Evolutionary conservation across 2,113 vertebrate genomes (phyloP).

Genomic region (Silurus asotus): DNA sequence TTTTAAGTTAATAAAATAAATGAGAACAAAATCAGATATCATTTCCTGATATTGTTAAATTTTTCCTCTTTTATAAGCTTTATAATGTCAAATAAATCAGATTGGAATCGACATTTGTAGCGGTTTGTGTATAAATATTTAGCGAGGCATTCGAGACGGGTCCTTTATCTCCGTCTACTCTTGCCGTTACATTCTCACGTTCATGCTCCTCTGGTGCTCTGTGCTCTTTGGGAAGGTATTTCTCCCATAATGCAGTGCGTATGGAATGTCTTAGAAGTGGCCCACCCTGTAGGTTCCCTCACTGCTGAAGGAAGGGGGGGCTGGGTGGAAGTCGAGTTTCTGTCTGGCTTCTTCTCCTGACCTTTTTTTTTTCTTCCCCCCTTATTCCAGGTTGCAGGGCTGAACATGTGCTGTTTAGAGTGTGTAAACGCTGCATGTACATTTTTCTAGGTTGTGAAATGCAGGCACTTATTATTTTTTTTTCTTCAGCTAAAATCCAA

Average conservation of each 20-base stretch:
- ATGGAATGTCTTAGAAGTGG: conserved; percentile 79
- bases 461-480: neutral
- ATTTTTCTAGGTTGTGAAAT: neutral
- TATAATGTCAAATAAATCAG: too few relatives aligned
- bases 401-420: conserved; percentile 41
- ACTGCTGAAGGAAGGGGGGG: conserved; percentile 11
- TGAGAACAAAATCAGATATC: neutral
- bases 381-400: conserved; percentile 41
- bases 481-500: neutral
- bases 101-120: too few relatives aligned
- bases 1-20: neutral
- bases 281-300: conserved; percentile 67
- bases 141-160: neutral
- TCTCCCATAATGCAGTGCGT: conserved; percentile 69
- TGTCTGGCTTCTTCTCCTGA: conserved; percentile 53
- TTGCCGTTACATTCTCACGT: conserved; percentile 30
- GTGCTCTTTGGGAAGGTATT: conserved; percentile 66
- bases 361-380: conserved; percentile 31
- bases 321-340: neutral
- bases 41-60: neutral
- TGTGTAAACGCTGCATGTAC: conserved; percentile 34
- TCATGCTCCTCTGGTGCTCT: conserved; percentile 58
- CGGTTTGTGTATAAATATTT: too few relatives aligned
- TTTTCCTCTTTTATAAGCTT: too few relatives aligned
- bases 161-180: neutral